Conservation (phyloP, 2,797 vertebrate genomes). For the Catostomus latipinnis region DNA sequence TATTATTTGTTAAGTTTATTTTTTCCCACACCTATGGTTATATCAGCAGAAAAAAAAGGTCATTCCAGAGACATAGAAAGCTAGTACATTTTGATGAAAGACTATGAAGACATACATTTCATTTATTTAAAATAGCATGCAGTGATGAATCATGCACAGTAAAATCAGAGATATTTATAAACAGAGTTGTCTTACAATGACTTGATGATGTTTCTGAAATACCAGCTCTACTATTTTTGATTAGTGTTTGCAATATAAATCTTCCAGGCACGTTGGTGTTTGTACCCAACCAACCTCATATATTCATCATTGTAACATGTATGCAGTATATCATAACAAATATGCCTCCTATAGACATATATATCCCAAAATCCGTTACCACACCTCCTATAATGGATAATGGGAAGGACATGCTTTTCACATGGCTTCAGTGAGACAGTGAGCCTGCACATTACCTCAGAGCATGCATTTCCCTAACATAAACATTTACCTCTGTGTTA, state of each 20-base stretch:
- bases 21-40: not conserved
- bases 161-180: slow-evolving; percentile 3
- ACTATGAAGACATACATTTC: not conserved
- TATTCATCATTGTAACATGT: not conserved
- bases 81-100: not conserved
- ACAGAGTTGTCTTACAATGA: not conserved
- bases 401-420: not conserved
- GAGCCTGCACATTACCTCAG: not conserved
- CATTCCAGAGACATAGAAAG: not conserved
- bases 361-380: not conserved
- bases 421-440: not conserved
- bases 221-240: not conserved
- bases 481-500: slow-evolving; percentile 40
- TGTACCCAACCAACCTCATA: not conserved
- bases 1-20: not conserved
- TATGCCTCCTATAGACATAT: not conserved
- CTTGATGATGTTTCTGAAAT: not conserved
- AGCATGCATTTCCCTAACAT: slow-evolving; percentile 14
- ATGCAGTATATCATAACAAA: not conserved
- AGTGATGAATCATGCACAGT: not conserved
- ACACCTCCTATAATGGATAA: not conserved
- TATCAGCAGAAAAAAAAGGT: not conserved
- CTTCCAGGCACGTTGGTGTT: slow-evolving; percentile 10
- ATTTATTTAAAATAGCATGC: not conserved
- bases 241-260: slow-evolving; percentile 6